Percentiles rank a stretch among this genome's conserved stretches.
phyloP scores from a whole-genome alignment of 2,113 vertebrate genomes.

The Atractosteus spatula region DNA sequence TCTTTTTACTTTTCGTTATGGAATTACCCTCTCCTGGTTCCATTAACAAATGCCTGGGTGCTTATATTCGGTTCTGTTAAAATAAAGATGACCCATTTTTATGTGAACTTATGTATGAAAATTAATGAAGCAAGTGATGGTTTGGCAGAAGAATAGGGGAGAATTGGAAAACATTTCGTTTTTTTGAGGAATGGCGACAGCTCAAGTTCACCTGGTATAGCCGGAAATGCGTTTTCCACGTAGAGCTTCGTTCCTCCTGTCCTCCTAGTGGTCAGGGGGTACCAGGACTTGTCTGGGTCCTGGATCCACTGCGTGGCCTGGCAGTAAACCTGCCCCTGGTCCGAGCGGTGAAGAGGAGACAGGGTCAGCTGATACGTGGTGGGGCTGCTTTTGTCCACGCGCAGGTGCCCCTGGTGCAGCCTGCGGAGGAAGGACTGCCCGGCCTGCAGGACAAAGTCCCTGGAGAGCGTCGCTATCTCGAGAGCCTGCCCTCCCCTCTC shows the following conservation, averaged over 20 bases:
- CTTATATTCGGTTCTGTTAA: too few species aligned
- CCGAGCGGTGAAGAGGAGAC: conserved; percentile 9
- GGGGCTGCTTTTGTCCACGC: conserved; percentile 48
- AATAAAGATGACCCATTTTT: too few species aligned
- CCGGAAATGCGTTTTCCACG: neutral
- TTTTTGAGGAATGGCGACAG: too few species aligned
- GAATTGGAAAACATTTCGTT: too few species aligned
- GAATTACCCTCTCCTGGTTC: too few species aligned
- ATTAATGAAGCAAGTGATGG: too few species aligned
- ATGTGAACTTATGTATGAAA: too few species aligned
- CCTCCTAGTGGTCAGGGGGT: conserved; percentile 48
- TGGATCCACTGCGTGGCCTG: conserved; percentile 64
- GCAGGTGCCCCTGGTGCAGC: conserved; percentile 17
- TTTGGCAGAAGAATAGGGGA: too few species aligned
- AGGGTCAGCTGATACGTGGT: conserved; percentile 49
- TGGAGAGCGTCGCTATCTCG: conserved; percentile 60
- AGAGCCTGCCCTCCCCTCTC: conserved; percentile 17
- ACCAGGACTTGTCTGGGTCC: conserved; percentile 63
- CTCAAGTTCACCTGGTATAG: too few species aligned
- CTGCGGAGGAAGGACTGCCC: conserved; percentile 36
- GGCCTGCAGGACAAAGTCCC: conserved; percentile 52
- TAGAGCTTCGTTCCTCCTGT: conserved; percentile 30
- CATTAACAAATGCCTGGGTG: too few species aligned
- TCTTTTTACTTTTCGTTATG: too few species aligned
- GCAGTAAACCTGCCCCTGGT: conserved; percentile 60